Evolutionary conservation across 2,113 vertebrate genomes (phyloP), one percentile per base, ranked within the genome.

Genomic region (Mesocricetus auratus): DNA sequence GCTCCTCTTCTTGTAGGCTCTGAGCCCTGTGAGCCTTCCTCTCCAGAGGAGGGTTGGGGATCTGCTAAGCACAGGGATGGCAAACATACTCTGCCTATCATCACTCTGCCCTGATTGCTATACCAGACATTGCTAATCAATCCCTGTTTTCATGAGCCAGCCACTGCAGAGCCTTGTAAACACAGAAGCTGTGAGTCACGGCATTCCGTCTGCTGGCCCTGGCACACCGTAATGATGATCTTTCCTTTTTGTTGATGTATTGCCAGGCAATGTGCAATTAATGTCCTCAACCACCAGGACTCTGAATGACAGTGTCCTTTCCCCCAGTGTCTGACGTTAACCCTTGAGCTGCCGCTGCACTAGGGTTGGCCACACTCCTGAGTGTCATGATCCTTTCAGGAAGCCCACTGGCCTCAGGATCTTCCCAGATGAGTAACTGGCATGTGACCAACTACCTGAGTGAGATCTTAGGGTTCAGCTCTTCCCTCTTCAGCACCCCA

Each of bases 401-500:
- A 64, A 97, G 78, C 75, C 82, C 78, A 6, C 95, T 95, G 93
- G 78, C 62, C 45, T 90, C 95, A 73, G 86, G 3, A 21, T 90
- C 96, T 83, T 78, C 91, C n/a, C 78, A 90, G 83, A 81, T n/a
- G 13, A 62, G 45, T 42, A 50, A 26, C 53, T 94, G 66, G 81
- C 86, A 50, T 42, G 47, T 1, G 13, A 50, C 29, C 12, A 90
- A 89, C 31, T 69, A 90, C 17, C 78, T 45, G 0, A 69, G 45
- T 0, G 82, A 97, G 53, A 87, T 95, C 79, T 96, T 98, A 42
- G 98, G 97, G 45, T 94, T 98, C 56, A 99, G 98, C 91, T 98
- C 98, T 53, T 98, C 98, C 1, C 96, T 98, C 82, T 97, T 99
- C 93, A 98, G 97, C 86, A 98, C 98, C 73, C 98, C 98, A 0